phyloP scores from a whole-genome alignment of 2,113 vertebrate genomes.

The Pituophis catenifer region DNA sequence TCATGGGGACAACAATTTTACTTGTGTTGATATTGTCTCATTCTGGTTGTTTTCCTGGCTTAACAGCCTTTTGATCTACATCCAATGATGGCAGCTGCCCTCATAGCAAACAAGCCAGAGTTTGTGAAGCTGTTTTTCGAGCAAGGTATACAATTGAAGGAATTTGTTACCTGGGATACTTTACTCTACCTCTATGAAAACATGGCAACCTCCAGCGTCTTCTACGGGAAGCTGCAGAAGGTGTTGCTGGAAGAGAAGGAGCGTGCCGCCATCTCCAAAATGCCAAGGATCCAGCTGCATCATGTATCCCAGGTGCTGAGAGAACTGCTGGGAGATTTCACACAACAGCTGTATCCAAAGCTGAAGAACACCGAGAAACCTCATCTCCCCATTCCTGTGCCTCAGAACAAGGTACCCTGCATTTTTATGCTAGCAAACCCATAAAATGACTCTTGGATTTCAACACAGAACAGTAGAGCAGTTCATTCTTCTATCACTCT shows the following conservation, averaged over 20 bases:
- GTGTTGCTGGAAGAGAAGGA: conserved; percentile 65
- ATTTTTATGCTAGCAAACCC: neutral
- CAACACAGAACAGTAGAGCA: neutral
- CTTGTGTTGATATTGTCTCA: rapidly evolving
- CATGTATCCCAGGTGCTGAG: conserved; percentile 83
- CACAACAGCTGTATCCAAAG: conserved; percentile 76
- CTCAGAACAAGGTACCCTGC: conserved; percentile 64
- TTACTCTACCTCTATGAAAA: conserved; percentile 82
- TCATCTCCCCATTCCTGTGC: conserved; percentile 55
- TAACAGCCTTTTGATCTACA: conserved; percentile 86
- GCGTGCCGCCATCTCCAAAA: conserved; percentile 1
- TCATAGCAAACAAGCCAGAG: conserved; percentile 86
- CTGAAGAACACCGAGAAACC: conserved; percentile 50
- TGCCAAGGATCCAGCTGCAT: conserved; percentile 66
- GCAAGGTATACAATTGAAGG: conserved; percentile 82
- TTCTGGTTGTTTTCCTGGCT: conserved; percentile 16
- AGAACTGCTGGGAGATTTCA: conserved; percentile 85
- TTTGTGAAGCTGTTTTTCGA: conserved; percentile 92
- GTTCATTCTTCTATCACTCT: neutral
- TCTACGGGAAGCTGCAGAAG: conserved; percentile 81
- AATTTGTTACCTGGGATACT: conserved; percentile 78
- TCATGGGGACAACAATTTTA: neutral
- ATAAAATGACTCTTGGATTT: neutral
- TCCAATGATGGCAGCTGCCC: conserved; percentile 83
- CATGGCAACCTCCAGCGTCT: conserved; percentile 77